Conservation (phyloP, 2,113 vertebrate genomes). For the Ceratotherium simum region DNA sequence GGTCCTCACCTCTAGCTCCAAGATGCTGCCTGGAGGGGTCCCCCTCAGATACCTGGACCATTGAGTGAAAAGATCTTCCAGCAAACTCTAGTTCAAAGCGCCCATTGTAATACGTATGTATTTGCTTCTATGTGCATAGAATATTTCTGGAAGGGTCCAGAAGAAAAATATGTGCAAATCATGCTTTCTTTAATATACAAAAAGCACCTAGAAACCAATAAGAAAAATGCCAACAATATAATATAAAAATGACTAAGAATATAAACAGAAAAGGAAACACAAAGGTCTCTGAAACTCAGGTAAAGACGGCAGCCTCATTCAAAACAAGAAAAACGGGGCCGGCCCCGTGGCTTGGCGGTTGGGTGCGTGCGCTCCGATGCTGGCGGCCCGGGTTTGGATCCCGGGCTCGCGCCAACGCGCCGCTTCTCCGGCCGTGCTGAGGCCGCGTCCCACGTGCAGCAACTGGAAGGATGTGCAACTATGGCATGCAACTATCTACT, state of each 20-base stretch:
- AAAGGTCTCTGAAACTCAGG: background rate
- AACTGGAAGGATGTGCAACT: too few relatives aligned
- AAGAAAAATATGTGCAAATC: background rate
- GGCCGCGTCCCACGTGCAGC: too few relatives aligned
- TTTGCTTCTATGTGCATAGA: background rate
- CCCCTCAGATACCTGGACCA: background rate
- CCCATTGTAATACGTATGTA: too few relatives aligned
- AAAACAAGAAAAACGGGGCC: background rate
- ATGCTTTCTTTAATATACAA: background rate
- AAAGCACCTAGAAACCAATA: background rate
- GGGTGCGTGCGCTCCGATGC: too few relatives aligned
- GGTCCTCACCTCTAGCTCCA: background rate
- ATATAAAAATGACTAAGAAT: background rate
- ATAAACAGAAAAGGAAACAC: background rate
- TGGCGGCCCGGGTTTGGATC: too few relatives aligned
- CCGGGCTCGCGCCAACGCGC: too few relatives aligned
- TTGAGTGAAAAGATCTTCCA: background rate
- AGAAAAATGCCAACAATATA: background rate
- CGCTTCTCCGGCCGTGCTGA: too few relatives aligned
- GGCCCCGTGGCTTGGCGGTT: too few relatives aligned
- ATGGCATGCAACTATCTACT: too few relatives aligned
- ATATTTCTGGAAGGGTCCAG: background rate
- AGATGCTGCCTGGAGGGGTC: background rate
- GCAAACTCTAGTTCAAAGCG: background rate
- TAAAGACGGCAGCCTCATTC: background rate